Conservation (phyloP, 2,797 vertebrate species). For the Scolopax rusticola region DNA sequence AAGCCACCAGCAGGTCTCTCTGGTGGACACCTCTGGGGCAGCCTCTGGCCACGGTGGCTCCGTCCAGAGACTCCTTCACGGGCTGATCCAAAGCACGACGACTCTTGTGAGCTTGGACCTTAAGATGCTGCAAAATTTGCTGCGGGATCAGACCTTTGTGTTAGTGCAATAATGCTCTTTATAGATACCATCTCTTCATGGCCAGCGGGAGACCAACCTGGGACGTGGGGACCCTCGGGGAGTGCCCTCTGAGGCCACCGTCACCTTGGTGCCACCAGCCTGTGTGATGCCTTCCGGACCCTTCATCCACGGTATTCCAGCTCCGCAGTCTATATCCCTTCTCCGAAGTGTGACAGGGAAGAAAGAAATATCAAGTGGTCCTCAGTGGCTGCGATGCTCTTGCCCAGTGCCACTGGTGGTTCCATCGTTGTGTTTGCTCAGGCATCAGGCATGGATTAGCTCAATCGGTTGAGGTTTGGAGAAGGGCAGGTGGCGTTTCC, state of each 20-base stretch:
- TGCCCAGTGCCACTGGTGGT: neutral
- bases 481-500: neutral
- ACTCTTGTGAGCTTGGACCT: accelerated
- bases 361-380: constrained; percentile 37
- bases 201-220: accelerated
- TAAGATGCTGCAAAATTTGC: accelerated
- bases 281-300: accelerated
- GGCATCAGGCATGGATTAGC: neutral
- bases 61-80: accelerated
- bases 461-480: neutral
- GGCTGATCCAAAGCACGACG: accelerated
- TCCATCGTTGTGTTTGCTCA: neutral
- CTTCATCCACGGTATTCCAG: accelerated
- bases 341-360: constrained; percentile 23
- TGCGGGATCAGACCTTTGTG: neutral
- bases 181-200: accelerated
- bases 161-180: accelerated
- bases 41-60: neutral
- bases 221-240: neutral
- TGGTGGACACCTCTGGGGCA: neutral
- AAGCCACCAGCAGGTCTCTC: accelerated
- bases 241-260: neutral
- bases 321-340: neutral
- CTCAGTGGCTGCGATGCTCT: neutral
- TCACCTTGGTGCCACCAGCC: neutral